A percentile compares a stretch with the other conserved stretches of the same genome.
Conservation (phyloP, 2,888 invertebrate species). For the Slavum lentiscoides region DNA sequence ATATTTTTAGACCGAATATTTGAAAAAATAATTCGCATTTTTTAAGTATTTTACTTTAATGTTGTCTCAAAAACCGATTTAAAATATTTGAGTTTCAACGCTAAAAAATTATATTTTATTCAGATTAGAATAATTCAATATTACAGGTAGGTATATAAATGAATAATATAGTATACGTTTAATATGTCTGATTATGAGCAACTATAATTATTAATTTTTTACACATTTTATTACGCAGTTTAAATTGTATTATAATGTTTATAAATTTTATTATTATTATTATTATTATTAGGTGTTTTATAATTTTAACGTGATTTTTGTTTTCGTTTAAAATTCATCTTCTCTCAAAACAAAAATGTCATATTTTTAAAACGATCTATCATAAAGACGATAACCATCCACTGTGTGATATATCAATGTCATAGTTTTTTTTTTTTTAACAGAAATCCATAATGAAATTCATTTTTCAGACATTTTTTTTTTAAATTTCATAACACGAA, state of each 20-base stretch:
- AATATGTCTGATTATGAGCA: too few relatives aligned
- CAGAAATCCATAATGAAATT: neutral
- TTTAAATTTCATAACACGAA: neutral
- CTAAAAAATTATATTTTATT: too few relatives aligned
- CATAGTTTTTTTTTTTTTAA: neutral
- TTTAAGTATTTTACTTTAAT: too few relatives aligned
- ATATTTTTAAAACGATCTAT: neutral
- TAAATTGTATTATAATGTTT: too few relatives aligned
- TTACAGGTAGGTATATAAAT: too few relatives aligned
- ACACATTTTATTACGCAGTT: too few relatives aligned
- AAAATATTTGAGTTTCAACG: too few relatives aligned
- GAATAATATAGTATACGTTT: too few relatives aligned
- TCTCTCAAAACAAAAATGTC: neutral
- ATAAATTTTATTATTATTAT: too few relatives aligned
- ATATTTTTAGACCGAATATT: neutral
- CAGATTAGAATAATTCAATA: too few relatives aligned
- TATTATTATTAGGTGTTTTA: neutral
- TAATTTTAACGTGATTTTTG: neutral
- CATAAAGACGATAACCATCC: constrained; percentile 5
- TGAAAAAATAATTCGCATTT: neutral
- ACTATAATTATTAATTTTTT: too few relatives aligned
- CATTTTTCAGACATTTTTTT: neutral
- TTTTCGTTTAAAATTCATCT: neutral
- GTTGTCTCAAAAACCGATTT: too few relatives aligned
- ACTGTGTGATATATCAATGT: constrained; percentile 17